phyloP scores from a whole-genome alignment of 2,888 invertebrate species.

The Stenolophus ochropezus region DNA sequence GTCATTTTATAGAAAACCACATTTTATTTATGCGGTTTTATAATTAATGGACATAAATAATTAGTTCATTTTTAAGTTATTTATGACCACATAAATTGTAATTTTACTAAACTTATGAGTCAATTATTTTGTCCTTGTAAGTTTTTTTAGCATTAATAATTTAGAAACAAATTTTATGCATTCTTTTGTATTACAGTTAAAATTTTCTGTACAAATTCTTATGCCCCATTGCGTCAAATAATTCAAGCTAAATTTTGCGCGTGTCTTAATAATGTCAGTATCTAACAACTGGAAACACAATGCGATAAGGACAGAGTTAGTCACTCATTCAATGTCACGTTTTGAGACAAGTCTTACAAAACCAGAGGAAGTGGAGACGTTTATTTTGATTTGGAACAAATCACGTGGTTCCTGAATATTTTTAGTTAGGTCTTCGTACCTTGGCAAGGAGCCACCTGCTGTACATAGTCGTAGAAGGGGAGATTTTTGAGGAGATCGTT shows the following conservation, averaged over 20 bases:
- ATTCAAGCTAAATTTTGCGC: neutral
- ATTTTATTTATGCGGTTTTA: neutral
- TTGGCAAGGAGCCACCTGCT: constrained; percentile 55
- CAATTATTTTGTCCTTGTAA: neutral
- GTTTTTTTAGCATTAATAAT: neutral
- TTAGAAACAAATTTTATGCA: neutral
- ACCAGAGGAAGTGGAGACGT: constrained; percentile 29
- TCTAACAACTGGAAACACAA: constrained; percentile 17
- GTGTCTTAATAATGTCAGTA: neutral
- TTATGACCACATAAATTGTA: neutral
- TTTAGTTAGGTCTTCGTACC: constrained; percentile 34
- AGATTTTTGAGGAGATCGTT: neutral
- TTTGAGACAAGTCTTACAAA: neutral
- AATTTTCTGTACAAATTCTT: neutral
- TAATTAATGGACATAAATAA: no score
- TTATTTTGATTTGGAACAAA: constrained; percentile 53
- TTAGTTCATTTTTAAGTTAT: neutral
- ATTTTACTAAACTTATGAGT: neutral
- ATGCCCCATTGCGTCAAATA: neutral
- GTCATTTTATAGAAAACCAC: neutral
- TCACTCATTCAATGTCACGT: constrained; percentile 35
- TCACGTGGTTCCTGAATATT: constrained; percentile 50
- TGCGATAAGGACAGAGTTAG: neutral
- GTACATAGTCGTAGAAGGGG: neutral
- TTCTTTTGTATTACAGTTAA: no score